These are phyloP conservation scores for Sebastes reedi DNA, from an alignment of 2,797 vertebrate genomes.

Conservation along the genomic window DNA sequence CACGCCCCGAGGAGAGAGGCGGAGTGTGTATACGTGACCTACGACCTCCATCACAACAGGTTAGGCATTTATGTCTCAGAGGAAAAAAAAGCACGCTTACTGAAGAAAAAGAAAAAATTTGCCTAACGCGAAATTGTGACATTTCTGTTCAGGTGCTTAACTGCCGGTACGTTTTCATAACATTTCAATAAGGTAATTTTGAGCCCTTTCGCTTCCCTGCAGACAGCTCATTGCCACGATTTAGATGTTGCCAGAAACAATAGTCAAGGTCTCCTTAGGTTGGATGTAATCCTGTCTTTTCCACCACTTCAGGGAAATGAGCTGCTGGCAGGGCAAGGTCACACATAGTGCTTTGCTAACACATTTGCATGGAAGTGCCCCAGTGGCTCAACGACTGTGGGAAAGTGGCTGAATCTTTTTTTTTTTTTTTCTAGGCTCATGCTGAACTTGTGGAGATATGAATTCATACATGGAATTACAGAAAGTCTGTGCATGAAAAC, in stretches of 20 bases:
- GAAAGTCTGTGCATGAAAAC: not conserved
- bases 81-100: not conserved
- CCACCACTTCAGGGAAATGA: constrained; percentile 76
- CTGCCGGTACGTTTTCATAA: not conserved
- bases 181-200: constrained; percentile 1
- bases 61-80: not conserved
- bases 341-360: constrained; percentile 55
- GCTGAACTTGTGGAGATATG: not conserved
- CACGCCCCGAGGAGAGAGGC: constrained; percentile 47
- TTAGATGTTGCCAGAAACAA: constrained; percentile 41
- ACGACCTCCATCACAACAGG: constrained; percentile 52
- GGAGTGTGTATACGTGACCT: constrained; percentile 45
- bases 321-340: constrained; percentile 73
- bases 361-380: constrained; percentile 74
- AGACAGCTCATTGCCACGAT: constrained; percentile 35
- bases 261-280: constrained; percentile 52
- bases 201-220: not conserved
- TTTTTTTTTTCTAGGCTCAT: not conserved
- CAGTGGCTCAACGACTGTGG: constrained; percentile 41
- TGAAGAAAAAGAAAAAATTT: not conserved
- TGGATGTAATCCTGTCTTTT: constrained; percentile 61
- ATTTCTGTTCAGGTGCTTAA: not conserved
- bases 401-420: constrained; percentile 19
- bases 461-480: constrained; percentile 25
- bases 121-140: not conserved